Evolutionary conservation across 1,140 invertebrate genomes (phyloP), one percentile per base, ranked within the genome.

Genomic region (Elymnias hypermnestra): DNA sequence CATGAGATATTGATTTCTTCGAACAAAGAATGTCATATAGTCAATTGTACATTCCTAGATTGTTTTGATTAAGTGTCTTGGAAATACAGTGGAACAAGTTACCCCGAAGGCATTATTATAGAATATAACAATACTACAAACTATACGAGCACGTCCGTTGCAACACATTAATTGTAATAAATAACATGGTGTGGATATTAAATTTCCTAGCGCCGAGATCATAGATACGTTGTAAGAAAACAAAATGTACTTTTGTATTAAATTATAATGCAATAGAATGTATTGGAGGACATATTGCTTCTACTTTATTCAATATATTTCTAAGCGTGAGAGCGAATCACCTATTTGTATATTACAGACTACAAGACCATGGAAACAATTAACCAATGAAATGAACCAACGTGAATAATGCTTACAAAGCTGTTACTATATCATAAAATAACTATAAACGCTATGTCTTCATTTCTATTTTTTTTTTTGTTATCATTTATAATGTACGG

Each of bases 141-240:
- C 13, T 29, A 29, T 29, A 29, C 9, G 26, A 12, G 26, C 26
- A 29, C 26, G 26, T 36, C 14, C 15, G 19, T 36, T 36, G 42
- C 22, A 25, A 36, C 21, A 15, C 17, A 8, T 29, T 40, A 41
- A 38, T 49, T 36, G 38, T 36, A 49, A 49, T 49, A 49, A 49
- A 49, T 29, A 29, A 29, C 26, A 29, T 29, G 13, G 26, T 29
- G 26, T 29, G 10, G 26, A 29, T 29, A 29, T 29, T 29, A 29
- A 29, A 29, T 29, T 22, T 29, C 26, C 26, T 29, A 13, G 4
- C 10, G 26, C 5, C 26, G 10, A 7, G 26, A 29, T 29, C 26
- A 29, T 5, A 29, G 26, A 29, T 29, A 29, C 9, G 13, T 12
- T 12, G 9, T 5, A 13, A 28, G 10, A 29, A 29, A 29, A 29